Base-by-base conservation (phyloP, 2,888 invertebrate genomes). In the Campopleginae sp. region DNA sequence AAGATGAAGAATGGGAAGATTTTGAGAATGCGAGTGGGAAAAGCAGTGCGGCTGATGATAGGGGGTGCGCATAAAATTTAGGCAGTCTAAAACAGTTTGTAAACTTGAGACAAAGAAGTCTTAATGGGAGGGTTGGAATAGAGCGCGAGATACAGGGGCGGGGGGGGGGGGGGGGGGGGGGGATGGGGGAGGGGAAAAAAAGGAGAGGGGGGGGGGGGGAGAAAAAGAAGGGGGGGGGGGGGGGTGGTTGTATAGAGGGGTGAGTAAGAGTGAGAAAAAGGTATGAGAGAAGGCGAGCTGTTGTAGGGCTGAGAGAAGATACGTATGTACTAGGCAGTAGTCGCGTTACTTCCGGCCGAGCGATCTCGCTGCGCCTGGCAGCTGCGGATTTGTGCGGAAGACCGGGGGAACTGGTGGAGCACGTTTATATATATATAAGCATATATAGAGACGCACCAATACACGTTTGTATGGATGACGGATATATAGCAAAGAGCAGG, bases 311-410 rank as follows among this genome's bases (percentile, higher is more conserved):
- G 86, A 86, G 85, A 87, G 85, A 84, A 89, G 90, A 89, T 89
- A 90, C 91, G 91, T 90, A 91, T 91, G 92, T 92, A 91, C 92
- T 92, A 93, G 93, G 93, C 93, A 93, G 93, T 93, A 93, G 93
- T 93, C 93, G 93, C 89, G 92, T 93, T 93, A 93, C 93, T 93
- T 93, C 93, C 93, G 93, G 92, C 89, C 92, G 93, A 93, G 93
- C 90, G 92, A 87, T 90, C 90, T 91, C 90, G 90, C 93, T 93
- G 93, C 91, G 93, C 93, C 91, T 93, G 93, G 93, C 93, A 93
- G 93, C 93, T 93, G 93, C 88, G 92, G 92, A 92, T 92, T 92
- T 92, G 92, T 91, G 90, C 85, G 92, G 91, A 91, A 88, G 89
- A 87, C 88, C 86, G 54, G 70, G 65, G 76, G 31, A 76, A 80